Evolutionary conservation across 2,113 vertebrate species (phyloP), one percentile per base, ranked within the genome.

Genomic region (Potamarius usumacintae): DNA sequence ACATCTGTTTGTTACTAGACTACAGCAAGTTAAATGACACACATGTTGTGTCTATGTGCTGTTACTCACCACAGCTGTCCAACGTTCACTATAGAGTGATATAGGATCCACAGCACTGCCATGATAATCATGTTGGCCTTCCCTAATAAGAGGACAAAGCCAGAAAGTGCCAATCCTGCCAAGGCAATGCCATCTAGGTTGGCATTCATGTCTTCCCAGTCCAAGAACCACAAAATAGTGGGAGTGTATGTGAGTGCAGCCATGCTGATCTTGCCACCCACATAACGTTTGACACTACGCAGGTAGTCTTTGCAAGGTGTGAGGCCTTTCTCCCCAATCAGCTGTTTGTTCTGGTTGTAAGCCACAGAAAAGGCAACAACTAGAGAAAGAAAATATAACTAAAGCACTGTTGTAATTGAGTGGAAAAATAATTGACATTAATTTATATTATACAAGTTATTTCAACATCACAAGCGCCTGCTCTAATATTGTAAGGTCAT

Each of bases 91-190:
- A 99, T 50, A 0, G 98, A 99, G 90, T 97, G 96, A 94, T 99
- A 99, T 22, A 99, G 96, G 10, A 93, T 88, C 98, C 98, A 99
- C 63, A 99, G 94, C 0, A 91, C 5, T 11, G 62, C 82, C 98
- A 99, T 99, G 91, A 99, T 94, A 7, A 97, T 27, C 97, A 99
- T 96, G 88, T 99, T 99, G 88, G 97, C 97, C 69, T 94, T 96
- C 58, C 98, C 97, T 0, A 93, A 92, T n/a, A 97, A 10, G 88
- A 97, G 69, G 17, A 99, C 91, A 1, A 97, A 97, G 0, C 93
- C 92, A 0, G 98, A 97, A 81, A 95, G 12, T 0, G 88, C 93
- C 94, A 99, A 89, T 20, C 98, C 98, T 0, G 89, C 57, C 82
- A 97, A 71, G 0, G 97, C 96, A 0, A 99, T 92, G 85, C 67